phyloP scores from a whole-genome alignment of 2,888 invertebrate species.

The Nemurella pictetii region DNA sequence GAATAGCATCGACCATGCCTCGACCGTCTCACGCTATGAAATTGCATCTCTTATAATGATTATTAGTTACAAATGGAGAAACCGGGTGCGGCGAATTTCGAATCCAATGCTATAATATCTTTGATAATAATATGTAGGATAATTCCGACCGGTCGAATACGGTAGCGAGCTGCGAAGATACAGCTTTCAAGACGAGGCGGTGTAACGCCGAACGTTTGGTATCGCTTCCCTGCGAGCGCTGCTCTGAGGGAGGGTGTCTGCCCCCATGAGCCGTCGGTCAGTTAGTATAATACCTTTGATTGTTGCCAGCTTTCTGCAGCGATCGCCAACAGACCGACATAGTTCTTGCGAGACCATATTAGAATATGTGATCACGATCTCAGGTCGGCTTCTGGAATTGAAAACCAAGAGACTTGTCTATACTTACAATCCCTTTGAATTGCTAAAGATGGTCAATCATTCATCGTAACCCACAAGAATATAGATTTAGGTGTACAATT shows the following conservation, averaged over 20 bases:
- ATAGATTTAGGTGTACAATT: background rate
- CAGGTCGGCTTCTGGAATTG: slow-evolving; percentile 26
- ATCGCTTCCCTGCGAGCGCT: background rate
- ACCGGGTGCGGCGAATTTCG: background rate
- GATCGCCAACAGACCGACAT: background rate
- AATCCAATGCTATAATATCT: background rate
- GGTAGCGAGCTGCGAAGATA: background rate
- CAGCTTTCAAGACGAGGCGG: background rate
- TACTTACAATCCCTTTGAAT: slow-evolving; percentile 4
- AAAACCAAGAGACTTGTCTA: background rate
- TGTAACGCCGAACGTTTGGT: background rate
- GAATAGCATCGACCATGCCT: background rate
- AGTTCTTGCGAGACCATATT: slow-evolving; percentile 5
- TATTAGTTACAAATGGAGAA: background rate
- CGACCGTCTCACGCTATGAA: background rate
- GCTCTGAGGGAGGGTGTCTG: too few species aligned
- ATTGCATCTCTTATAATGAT: background rate
- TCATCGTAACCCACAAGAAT: slow-evolving; percentile 13
- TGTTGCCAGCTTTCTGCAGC: background rate
- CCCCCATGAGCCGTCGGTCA: background rate
- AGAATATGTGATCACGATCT: slow-evolving; percentile 18
- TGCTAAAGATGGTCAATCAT: background rate
- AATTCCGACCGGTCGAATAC: background rate
- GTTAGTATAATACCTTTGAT: background rate
- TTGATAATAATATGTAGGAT: background rate